A percentile compares a stretch with the other conserved stretches of the same genome.
Evolutionary conservation across 2,113 vertebrate species (phyloP).

Genomic region (Thalassarche chlororhynchos): DNA sequence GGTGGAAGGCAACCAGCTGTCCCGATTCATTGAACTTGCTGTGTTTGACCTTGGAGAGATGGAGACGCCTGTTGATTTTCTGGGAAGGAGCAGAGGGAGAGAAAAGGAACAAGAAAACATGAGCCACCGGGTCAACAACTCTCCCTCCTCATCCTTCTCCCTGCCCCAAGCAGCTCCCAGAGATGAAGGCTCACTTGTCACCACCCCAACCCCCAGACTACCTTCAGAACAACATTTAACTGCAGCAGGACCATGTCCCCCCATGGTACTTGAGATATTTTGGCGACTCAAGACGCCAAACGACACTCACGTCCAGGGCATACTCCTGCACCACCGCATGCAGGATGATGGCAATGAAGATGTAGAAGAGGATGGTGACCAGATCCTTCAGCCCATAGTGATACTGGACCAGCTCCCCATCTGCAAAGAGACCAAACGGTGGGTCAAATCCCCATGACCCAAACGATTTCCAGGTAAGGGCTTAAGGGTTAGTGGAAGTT

Average conservation of each 20-base stretch:
- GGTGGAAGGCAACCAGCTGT: slow-evolving; percentile 92
- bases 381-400: slow-evolving; percentile 92
- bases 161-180: background rate
- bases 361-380: slow-evolving; percentile 93
- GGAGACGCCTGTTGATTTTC: slow-evolving; percentile 97
- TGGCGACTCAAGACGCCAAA: background rate
- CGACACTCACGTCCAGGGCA: slow-evolving; percentile 88
- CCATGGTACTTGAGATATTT: background rate
- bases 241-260: background rate
- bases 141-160: background rate
- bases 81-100: slow-evolving; percentile 42
- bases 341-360: slow-evolving; percentile 93
- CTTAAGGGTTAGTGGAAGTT: background rate
- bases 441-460: background rate
- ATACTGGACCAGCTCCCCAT: slow-evolving; percentile 89
- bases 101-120: background rate
- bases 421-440: slow-evolving; percentile 63
- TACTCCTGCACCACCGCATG: slow-evolving; percentile 97
- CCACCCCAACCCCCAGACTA: background rate
- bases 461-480: background rate
- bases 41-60: slow-evolving; percentile 97
- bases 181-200: background rate
- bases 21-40: slow-evolving; percentile 98
- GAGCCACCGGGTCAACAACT: background rate
- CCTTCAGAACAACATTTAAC: background rate